These are phyloP conservation scores for Narcine bancroftii DNA, from an alignment of 2,113 vertebrate species.

Conservation along the genomic window DNA sequence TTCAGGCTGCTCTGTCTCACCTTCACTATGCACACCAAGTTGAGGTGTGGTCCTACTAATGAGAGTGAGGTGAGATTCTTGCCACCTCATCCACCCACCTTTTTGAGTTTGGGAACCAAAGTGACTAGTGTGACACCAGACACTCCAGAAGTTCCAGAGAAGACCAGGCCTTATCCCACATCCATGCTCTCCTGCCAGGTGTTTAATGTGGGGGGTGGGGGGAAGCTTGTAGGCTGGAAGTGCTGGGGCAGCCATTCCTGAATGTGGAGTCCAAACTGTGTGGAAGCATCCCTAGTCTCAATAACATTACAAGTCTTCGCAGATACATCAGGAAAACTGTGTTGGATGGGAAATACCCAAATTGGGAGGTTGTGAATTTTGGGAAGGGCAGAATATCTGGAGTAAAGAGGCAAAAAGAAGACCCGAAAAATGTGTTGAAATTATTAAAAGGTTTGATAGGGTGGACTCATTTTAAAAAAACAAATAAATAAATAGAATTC, in stretches of 20 bases:
- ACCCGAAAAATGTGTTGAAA: not conserved
- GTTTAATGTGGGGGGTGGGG: not conserved
- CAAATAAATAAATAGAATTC: too few relatives aligned
- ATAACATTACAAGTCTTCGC: not conserved
- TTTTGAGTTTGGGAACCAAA: too few relatives aligned
- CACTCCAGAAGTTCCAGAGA: too few relatives aligned
- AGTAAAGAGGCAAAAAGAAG: not conserved
- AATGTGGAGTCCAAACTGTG: not conserved
- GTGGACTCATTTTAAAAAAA: too few relatives aligned
- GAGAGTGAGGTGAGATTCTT: too few relatives aligned
- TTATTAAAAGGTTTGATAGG: not conserved
- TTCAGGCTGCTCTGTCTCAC: too few relatives aligned
- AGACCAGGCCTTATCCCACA: not conserved
- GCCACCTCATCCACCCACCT: too few relatives aligned
- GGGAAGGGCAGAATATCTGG: not conserved
- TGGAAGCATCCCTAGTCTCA: not conserved
- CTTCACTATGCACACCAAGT: too few relatives aligned
- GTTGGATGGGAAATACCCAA: not conserved
- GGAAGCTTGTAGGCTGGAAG: too few relatives aligned
- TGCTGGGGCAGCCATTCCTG: too few relatives aligned
- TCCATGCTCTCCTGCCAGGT: not conserved
- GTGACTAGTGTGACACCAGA: too few relatives aligned
- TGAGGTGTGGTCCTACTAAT: too few relatives aligned
- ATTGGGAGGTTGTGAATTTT: not conserved
- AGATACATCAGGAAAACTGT: not conserved